phyloP scores from a whole-genome alignment of 2,797 vertebrate species.

The Bradypodion pumilum region DNA sequence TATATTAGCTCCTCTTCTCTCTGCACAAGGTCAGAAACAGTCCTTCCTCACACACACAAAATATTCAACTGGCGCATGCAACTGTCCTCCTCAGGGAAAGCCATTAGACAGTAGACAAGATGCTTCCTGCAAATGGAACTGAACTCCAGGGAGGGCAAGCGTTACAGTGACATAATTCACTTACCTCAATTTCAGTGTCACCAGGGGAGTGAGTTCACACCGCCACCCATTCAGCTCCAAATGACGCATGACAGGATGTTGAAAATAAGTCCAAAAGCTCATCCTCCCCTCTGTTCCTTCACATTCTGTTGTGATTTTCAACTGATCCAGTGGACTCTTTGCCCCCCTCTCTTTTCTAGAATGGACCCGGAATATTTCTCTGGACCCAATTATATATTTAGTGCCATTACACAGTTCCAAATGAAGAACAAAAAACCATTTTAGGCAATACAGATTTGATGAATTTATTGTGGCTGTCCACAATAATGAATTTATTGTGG shows the following conservation, averaged over 20 bases:
- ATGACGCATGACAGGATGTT: neutral
- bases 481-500: too few relatives aligned
- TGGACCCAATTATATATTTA: neutral
- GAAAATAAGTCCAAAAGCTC: neutral
- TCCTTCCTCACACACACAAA: neutral
- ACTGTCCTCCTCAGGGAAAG: neutral
- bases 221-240: neutral
- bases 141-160: slow-evolving; percentile 7
- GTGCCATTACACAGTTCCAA: too few relatives aligned
- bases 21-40: neutral
- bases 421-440: too few relatives aligned
- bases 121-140: slow-evolving; percentile 20
- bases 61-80: neutral
- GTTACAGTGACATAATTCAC: neutral
- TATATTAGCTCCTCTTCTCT: neutral
- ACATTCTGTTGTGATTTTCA: neutral
- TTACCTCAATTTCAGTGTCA: slow-evolving; percentile 3
- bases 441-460: too few relatives aligned
- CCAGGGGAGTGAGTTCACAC: neutral
- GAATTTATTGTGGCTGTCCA: too few relatives aligned
- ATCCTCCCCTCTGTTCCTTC: neutral
- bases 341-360: neutral
- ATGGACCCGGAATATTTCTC: neutral
- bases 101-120: fast-evolving
- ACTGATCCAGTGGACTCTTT: neutral